Base-by-base conservation (phyloP, 2,888 invertebrate genomes). In the Apamea monoglypha region DNA sequence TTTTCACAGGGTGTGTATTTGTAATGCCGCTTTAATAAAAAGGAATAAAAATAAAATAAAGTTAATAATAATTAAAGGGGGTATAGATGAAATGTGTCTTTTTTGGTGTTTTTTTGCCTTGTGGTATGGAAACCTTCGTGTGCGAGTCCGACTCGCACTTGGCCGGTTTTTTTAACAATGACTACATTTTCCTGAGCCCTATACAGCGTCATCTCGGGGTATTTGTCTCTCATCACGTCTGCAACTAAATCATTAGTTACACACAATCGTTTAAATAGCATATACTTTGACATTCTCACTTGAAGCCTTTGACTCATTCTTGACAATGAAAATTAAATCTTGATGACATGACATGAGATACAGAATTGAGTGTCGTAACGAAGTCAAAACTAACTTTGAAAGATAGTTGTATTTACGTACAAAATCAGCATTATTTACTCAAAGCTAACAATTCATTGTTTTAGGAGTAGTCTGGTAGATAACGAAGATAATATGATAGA, bases 341-440 rank as follows among this genome's bases (percentile, higher is more conserved):
- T 80, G 16, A 21, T 32, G 25, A 12, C 25, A 6, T 36, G 5
- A 4, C 0, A 29, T 83, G 72, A 36, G 50, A 25, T 81, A 64
- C 18, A 67, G 44, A 82, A 59, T 83, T 14, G 10, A n/a, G 21
- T 74, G n/a, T 0, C 8, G 1, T 3, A 16, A 8, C 25, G 14
- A 56, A 36, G 0, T 56, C 50, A 16, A 67, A 80, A 68, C 63
- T 69, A 75, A 80, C 70, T 84, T 69, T 56, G 56, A 69, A n/a
- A 84, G 88, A 90, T 89, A 87, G 74, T 71, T 76, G 14, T 90
- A 81, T 90, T 88, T 85, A 74, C 81, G 21, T 73, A 81, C 77
- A 74, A 84, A 88, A 88, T 86, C 85, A 80, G 78, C 32, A 16
- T 70, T 87, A 84, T 88, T 90, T 86, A 82, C 83, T 68, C 56